phyloP scores from a whole-genome alignment of 2,797 vertebrate genomes.

The Cossypha dichroa region DNA sequence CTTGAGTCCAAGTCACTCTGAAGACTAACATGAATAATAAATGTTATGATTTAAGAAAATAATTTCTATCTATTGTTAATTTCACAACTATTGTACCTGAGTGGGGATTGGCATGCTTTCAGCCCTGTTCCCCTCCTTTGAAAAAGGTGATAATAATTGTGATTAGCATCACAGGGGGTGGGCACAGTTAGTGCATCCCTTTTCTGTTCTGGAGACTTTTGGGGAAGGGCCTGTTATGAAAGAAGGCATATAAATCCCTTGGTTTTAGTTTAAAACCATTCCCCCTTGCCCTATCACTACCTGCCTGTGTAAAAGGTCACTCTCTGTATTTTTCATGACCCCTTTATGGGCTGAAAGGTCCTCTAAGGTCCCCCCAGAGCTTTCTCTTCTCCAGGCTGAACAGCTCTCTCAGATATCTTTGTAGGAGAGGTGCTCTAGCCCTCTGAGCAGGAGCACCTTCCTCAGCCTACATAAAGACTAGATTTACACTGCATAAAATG shows the following conservation, averaged over 20 bases:
- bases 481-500: not conserved
- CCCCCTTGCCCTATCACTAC: too few relatives aligned
- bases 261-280: not conserved
- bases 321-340: not conserved
- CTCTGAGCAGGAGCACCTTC: not conserved
- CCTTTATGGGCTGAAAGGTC: not conserved
- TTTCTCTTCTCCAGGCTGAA: not conserved
- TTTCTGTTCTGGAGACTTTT: not conserved
- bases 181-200: not conserved
- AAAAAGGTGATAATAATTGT: not conserved
- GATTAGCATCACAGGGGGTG: not conserved
- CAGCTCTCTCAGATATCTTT: not conserved
- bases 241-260: not conserved
- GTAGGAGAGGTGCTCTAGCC: not conserved
- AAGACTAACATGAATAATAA: not conserved
- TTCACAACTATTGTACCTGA: not conserved
- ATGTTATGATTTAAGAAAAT: not conserved
- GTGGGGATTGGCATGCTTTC: not conserved
- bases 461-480: not conserved
- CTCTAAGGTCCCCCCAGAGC: not conserved
- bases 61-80: not conserved
- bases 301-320: not conserved
- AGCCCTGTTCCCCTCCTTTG: not conserved
- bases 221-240: not conserved
- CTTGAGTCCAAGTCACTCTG: not conserved